A percentile compares a stretch with the other conserved stretches of the same genome.
Conservation (phyloP, 2,113 vertebrate species). For the Bufo gargarizans region DNA sequence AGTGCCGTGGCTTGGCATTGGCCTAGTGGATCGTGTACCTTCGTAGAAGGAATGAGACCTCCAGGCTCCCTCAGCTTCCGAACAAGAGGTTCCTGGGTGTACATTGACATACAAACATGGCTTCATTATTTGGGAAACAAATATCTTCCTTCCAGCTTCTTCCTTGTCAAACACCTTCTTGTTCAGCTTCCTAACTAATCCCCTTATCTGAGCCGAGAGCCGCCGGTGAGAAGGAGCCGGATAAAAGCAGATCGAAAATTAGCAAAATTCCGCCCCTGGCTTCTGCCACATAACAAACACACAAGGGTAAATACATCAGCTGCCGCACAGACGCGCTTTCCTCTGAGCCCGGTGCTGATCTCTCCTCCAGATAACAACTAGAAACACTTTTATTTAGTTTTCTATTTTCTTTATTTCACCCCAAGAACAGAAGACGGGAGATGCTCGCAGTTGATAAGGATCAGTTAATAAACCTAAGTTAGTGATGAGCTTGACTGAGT, state of each 20-base stretch:
- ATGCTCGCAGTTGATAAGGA: constrained; percentile 63
- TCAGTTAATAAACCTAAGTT: constrained; percentile 44
- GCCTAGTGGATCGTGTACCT: constrained; percentile 24
- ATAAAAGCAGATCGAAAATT: constrained; percentile 80
- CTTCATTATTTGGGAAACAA: constrained; percentile 77
- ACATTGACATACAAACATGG: constrained; percentile 62
- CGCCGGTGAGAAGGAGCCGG: constrained; percentile 70
- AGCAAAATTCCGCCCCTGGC: constrained; percentile 76
- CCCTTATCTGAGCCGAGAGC: constrained; percentile 80
- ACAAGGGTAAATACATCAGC: constrained; percentile 61
- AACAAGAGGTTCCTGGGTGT: constrained; percentile 53
- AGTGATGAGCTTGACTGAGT: constrained; percentile 28
- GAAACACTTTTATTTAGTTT: constrained; percentile 51
- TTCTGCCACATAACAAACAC: constrained; percentile 70
- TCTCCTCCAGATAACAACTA: constrained; percentile 14
- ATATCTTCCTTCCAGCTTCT: constrained; percentile 75
- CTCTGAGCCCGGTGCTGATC: constrained; percentile 52
- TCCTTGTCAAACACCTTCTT: constrained; percentile 74
- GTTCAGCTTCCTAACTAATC: constrained; percentile 81
- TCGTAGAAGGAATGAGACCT: constrained; percentile 40
- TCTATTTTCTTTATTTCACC: constrained; percentile 41
- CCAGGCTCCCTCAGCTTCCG: constrained; percentile 38
- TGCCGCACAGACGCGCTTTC: constrained; percentile 61
- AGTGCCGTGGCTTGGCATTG: constrained; percentile 7
- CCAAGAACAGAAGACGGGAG: constrained; percentile 58